Base-by-base conservation (phyloP, 2,888 invertebrate genomes). In the Willowsia nigromaculata region DNA sequence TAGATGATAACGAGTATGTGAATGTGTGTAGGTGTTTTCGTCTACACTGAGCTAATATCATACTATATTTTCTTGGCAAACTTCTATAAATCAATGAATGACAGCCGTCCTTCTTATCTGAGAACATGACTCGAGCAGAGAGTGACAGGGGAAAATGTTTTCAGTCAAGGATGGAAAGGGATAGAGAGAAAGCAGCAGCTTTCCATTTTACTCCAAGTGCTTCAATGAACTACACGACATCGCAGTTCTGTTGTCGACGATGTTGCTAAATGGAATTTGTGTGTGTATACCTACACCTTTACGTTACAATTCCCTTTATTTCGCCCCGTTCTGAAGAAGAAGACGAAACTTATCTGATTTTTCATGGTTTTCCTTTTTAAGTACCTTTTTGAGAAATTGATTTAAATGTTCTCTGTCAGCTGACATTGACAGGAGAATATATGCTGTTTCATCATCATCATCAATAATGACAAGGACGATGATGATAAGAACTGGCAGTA, bases 81-180 rank as follows among this genome's bases (percentile, higher is more conserved):
- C n/a, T 43, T 59, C 74, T 82, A 82, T 88, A 88, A 88, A 88
- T 88, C 88, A 88, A 82, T 88, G 74, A 82, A 74, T 88, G 88
- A 76, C 88, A 88, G 88, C 25, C 33, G 33, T 71, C 81, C 18
- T 43, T 25, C 74, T 85, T 74, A 85, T 59, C 85, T 76, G 27
- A 11, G 30, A 68, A 47, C 30, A 53, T 53, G 68, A 9, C 59
- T 80, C 11, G 25, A 59, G 15, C 25, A 81, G 7, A 43, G 59
- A 81, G 81, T 62, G 81, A 62, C 43, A 81, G 25, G 50, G 25
- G 30, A 43, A 76, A 76, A 76, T 50, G n/a, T 53, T 47, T n/a
- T 50, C 3, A 68, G 22, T 11, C 40, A 22, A 40, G 9, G 2
- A 65, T 40, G n/a, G 33, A 65, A 30, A 65, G 65, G 30, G 50